Conservation (phyloP, 35 echinoderm and acorn worm species). For the Acanthaster planci region DNA sequence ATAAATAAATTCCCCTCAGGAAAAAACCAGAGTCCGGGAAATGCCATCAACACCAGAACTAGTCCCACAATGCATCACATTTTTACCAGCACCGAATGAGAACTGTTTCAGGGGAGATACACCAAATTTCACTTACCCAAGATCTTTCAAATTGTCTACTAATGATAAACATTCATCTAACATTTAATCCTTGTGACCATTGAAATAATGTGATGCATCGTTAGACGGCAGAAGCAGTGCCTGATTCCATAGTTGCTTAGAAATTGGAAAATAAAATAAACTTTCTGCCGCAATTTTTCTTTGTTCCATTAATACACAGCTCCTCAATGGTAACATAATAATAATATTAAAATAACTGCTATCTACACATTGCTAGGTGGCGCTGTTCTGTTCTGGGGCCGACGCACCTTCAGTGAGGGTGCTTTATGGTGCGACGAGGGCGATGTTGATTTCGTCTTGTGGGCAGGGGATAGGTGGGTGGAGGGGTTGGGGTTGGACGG, state of each 20-base stretch:
- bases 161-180: too few species aligned
- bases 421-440: not conserved
- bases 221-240: not conserved
- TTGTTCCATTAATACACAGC: not conserved
- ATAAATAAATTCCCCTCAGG: too few species aligned
- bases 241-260: not conserved
- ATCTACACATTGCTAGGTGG: constrained; percentile 27
- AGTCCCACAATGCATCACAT: constrained; percentile 25
- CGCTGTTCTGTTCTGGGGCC: not conserved
- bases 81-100: constrained; percentile 5
- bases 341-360: constrained; percentile 5
- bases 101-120: not conserved
- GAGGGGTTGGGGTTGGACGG: not conserved
- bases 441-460: constrained; percentile 7
- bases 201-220: constrained; percentile 1
- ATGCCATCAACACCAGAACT: not conserved
- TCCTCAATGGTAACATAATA: not conserved
- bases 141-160: too few species aligned
- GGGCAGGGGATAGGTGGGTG: constrained; percentile 13
- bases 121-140: not conserved
- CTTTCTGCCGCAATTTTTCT: not conserved
- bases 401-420: constrained; percentile 5
- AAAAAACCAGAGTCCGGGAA: too few species aligned
- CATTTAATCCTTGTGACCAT: too few species aligned
- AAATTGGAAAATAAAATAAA: not conserved